Evolutionary conservation across 1,140 invertebrate species (phyloP), one percentile per base, ranked within the genome.

Genomic region (Ceratoteleas bidentatus): DNA sequence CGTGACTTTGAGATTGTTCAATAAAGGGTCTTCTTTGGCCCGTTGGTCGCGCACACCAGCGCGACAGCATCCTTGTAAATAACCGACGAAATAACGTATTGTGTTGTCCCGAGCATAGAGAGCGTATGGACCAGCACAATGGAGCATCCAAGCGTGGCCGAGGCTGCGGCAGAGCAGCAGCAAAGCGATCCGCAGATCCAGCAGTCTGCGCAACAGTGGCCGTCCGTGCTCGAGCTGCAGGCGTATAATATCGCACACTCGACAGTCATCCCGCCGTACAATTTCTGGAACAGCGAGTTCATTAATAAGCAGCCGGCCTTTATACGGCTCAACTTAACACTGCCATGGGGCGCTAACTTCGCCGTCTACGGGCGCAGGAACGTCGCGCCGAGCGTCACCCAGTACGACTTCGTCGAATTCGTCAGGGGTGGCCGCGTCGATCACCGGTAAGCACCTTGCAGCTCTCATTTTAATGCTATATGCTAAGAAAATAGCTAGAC

Each of bases 351-450:
- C 83, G 96, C 97, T 10, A 97, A 98, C 90, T 96, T 99, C 86
- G 98, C 97, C 33, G 96, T 99, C 60, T 99, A 98, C 91, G 97
- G 97, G 3, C 93, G 97, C 76, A 93, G 97, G 77, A 98, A 98
- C 89, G 96, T 97, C 16, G 96, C 96, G 0, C 98, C 98, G 0
- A 97, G 97, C 86, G 96, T 99, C 72, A 98, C 97, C 32, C 97
- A 98, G 89, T 98, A 98, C 89, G 98, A 99, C 89, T 98, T 99
- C 89, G 96, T 97, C 13, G 96, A 98, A 92, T 97, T 97, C 87
- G 95, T 97, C 78, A 95, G 95, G 86, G 96, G 96, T 14, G 96
- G 96, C 16, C 92, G 96, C 15, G 92, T 97, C 4, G 96, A 96
- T 87, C 94, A 96, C 84, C 93, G 95, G 83, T 83, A 57, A 78